Evolutionary conservation across 1,140 invertebrate genomes (phyloP).

Genomic region (Lordiphosa collinella): DNA sequence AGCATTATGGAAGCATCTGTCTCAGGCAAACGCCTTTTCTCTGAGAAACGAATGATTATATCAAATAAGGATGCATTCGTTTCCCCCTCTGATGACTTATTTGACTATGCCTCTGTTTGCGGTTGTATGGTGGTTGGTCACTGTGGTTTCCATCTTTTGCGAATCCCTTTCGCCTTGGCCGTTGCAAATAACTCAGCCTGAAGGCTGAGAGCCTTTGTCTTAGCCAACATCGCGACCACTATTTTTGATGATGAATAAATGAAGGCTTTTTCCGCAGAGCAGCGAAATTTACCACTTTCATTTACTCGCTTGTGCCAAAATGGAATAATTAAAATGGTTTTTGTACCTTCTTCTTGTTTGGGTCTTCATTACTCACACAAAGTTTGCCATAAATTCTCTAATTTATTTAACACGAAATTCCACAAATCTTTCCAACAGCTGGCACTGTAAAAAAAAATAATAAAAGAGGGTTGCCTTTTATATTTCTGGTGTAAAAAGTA

Average conservation of each 20-base stretch:
- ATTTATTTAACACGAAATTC: slow-evolving; percentile 52
- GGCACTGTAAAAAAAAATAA: slow-evolving; percentile 12
- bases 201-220: slow-evolving; percentile 45
- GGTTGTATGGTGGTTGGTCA: slow-evolving; percentile 35
- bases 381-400: slow-evolving; percentile 39
- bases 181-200: slow-evolving; percentile 37
- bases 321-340: slow-evolving; percentile 55
- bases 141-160: slow-evolving; percentile 24
- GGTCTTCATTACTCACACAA: slow-evolving; percentile 31
- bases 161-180: slow-evolving; percentile 29
- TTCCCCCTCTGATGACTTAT: too few species aligned
- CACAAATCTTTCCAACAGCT: neutral
- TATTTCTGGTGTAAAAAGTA: too few species aligned
- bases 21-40: too few species aligned
- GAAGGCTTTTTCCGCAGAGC: slow-evolving; percentile 56
- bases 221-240: slow-evolving; percentile 46
- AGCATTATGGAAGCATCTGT: too few species aligned
- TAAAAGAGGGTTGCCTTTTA: too few species aligned
- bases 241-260: slow-evolving; percentile 75
- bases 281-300: slow-evolving; percentile 65
- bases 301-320: slow-evolving; percentile 42
- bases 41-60: too few species aligned
- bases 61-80: too few species aligned
- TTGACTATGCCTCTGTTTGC: neutral
- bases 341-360: neutral